Evolutionary conservation across 2,888 invertebrate genomes (phyloP).

Genomic region (Hartigia nigra): DNA sequence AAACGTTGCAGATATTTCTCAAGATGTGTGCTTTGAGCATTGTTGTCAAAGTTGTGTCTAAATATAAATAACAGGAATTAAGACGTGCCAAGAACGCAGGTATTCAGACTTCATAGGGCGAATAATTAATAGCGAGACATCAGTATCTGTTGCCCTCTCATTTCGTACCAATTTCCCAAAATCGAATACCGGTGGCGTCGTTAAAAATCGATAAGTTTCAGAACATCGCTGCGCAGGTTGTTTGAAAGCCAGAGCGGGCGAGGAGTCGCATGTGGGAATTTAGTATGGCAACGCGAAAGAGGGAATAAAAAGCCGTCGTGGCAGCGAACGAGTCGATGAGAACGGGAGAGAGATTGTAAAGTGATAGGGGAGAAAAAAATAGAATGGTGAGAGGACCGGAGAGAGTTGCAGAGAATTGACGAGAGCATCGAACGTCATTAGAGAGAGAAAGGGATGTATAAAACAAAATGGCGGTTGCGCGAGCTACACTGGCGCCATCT

Average conservation of each 20-base stretch:
- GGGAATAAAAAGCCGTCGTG: conserved; percentile 14
- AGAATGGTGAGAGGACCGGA: conserved; percentile 21
- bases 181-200: conserved; percentile 15
- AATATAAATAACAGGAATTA: too few species aligned
- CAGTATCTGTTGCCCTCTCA: neutral
- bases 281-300: conserved; percentile 29
- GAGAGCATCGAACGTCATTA: neutral
- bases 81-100: neutral
- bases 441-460: neutral
- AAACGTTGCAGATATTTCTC: too few species aligned
- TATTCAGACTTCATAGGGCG: neutral
- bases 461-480: conserved; percentile 54
- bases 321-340: conserved; percentile 12
- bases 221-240: conserved; percentile 38
- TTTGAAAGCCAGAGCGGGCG: conserved; percentile 19
- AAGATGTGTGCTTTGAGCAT: too few species aligned
- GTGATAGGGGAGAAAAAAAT: conserved; percentile 22
- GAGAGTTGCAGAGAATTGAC: neutral
- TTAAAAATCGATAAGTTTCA: conserved; percentile 44
- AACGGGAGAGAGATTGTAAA: conserved; percentile 4
- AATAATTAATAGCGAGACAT: neutral
- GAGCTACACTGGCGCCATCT: conserved; percentile 58
- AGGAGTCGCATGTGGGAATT: conserved; percentile 14
- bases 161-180: neutral
- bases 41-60: too few species aligned